Evolutionary conservation across 2,888 invertebrate genomes (phyloP).

Genomic region (Scaptomyza caliginosa): DNA sequence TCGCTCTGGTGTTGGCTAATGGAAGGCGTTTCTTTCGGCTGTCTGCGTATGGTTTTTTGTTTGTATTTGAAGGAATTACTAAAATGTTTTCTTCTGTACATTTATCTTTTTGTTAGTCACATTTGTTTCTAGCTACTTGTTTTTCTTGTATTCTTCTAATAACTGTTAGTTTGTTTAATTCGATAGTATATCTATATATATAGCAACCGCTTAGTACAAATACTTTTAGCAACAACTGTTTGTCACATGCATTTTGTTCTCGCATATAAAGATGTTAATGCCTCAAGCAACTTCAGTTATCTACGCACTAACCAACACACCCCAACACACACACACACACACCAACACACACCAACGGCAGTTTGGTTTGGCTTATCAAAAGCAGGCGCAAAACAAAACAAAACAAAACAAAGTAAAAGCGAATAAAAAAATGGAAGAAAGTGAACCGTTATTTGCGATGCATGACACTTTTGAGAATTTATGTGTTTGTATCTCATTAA

Average conservation of each 20-base stretch:
- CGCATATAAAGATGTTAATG: slow-evolving; percentile 72
- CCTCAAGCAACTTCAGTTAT: slow-evolving; percentile 58
- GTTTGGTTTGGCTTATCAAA: slow-evolving; percentile 77
- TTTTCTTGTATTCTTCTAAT: not conserved
- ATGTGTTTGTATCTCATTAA: slow-evolving; percentile 84
- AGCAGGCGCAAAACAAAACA: slow-evolving; percentile 23
- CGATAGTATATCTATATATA: too few relatives aligned
- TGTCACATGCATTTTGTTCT: slow-evolving; percentile 8
- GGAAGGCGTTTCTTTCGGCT: slow-evolving; percentile 61
- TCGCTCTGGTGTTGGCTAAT: slow-evolving; percentile 62
- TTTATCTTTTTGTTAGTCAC: slow-evolving; percentile 49
- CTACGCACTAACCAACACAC: slow-evolving; percentile 9
- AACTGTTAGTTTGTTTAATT: too few relatives aligned
- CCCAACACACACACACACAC: slow-evolving; percentile 13
- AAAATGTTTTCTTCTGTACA: slow-evolving; percentile 48
- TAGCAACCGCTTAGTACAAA: too few relatives aligned
- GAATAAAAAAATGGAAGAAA: slow-evolving; percentile 30
- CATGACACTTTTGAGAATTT: slow-evolving; percentile 83
- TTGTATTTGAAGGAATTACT: slow-evolving; percentile 40
- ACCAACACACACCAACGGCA: slow-evolving; percentile 26
- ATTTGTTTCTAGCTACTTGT: too few relatives aligned
- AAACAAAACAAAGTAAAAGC: not conserved
- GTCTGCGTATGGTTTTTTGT: slow-evolving; percentile 63
- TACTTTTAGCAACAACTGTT: not conserved
- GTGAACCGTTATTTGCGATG: slow-evolving; percentile 77